A percentile compares a stretch with the other conserved stretches of the same genome.
Conservation (phyloP, 2,797 vertebrate genomes). For the Perodicticus potto region DNA sequence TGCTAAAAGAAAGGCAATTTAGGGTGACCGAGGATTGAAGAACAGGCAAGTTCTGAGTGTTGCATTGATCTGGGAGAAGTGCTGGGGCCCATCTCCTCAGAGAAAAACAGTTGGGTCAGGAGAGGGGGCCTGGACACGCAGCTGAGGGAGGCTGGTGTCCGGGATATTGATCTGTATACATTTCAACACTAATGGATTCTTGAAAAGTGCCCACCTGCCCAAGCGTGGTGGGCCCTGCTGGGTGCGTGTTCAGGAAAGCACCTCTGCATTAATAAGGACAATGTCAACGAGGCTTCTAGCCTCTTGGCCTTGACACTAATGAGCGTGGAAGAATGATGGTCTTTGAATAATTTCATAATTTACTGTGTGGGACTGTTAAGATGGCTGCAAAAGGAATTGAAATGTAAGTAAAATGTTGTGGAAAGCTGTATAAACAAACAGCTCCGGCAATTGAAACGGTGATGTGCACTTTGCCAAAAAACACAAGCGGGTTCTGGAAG, state of each 20-base stretch:
- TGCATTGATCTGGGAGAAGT: neutral
- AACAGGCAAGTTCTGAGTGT: neutral
- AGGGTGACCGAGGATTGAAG: neutral
- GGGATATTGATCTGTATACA: neutral
- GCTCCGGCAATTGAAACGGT: neutral
- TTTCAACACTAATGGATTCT: neutral
- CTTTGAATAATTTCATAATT: neutral
- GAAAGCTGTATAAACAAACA: neutral
- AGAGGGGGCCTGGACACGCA: neutral
- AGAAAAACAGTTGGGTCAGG: neutral
- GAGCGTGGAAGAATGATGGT: neutral
- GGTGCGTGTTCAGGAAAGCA: neutral
- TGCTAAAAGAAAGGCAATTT: neutral
- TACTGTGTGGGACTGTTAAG: rapidly evolving
- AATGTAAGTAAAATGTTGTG: neutral
- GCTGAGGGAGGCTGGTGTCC: neutral
- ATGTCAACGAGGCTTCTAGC: rapidly evolving
- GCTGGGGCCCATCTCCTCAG: neutral
- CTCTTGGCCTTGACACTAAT: neutral
- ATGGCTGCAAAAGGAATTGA: neutral
- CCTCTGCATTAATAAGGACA: rapidly evolving
- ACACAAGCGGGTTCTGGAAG: neutral
- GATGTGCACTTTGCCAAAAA: neutral
- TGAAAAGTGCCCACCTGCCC: neutral
- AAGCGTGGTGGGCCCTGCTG: rapidly evolving